phyloP scores from a whole-genome alignment of 2,797 vertebrate species.

The Chlorospingus semifuscus region DNA sequence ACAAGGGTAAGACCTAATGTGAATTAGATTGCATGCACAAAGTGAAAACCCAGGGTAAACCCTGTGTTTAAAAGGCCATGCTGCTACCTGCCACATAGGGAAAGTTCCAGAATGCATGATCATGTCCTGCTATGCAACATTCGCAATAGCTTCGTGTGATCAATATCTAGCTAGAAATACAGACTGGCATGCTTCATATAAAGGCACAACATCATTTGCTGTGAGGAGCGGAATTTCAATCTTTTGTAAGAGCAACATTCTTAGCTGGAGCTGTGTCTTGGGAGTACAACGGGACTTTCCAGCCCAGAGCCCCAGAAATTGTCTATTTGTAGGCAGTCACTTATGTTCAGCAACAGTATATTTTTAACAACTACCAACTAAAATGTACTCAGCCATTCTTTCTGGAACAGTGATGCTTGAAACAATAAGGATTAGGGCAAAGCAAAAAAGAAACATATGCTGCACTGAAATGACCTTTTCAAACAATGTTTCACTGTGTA shows the following conservation, averaged over 20 bases:
- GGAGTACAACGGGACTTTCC: fast-evolving
- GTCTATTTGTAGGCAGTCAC: background rate
- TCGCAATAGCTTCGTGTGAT: background rate
- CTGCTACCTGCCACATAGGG: background rate
- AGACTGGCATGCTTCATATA: background rate
- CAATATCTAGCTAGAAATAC: background rate
- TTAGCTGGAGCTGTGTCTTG: background rate
- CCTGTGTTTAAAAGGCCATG: background rate
- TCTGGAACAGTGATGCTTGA: background rate
- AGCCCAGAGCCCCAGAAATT: background rate
- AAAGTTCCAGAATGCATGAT: background rate
- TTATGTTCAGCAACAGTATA: background rate
- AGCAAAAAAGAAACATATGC: background rate
- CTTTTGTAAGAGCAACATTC: background rate
- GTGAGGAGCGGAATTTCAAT: background rate
- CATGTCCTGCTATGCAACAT: background rate
- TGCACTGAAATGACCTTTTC: background rate
- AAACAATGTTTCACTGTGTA: background rate
- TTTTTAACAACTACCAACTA: background rate
- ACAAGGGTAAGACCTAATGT: background rate
- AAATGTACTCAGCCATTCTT: background rate
- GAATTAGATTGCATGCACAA: background rate
- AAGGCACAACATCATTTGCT: background rate
- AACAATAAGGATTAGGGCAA: background rate
- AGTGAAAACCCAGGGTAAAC: background rate